Evolutionary conservation across 2,113 vertebrate species (phyloP).

Genomic region (Lophochroa leadbeateri): DNA sequence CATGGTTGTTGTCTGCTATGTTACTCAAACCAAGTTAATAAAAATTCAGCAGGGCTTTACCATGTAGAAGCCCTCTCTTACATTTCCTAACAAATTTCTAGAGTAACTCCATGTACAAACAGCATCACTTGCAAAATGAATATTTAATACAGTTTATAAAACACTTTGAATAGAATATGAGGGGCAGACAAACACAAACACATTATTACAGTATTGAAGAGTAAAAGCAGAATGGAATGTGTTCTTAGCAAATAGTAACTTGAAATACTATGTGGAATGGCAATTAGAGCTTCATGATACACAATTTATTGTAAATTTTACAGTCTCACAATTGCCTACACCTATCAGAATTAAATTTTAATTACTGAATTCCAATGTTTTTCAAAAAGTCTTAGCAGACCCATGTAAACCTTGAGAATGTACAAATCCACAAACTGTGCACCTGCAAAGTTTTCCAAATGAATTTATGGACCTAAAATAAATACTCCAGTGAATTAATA

Average conservation of each 20-base stretch:
- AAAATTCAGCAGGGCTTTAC: not conserved
- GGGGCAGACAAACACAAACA: not conserved
- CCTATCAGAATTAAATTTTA: not conserved
- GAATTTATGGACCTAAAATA: not conserved
- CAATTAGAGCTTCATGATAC: not conserved
- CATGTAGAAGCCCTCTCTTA: not conserved
- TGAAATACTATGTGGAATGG: not conserved
- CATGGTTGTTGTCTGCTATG: not conserved
- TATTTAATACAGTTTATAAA: not conserved
- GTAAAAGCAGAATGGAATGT: not conserved
- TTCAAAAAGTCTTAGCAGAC: not conserved
- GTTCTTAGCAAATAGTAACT: not conserved
- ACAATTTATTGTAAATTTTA: not conserved
- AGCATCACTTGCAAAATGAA: not conserved
- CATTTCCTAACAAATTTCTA: not conserved
- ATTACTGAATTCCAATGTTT: not conserved
- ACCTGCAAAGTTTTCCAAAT: not conserved
- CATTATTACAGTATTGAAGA: not conserved
- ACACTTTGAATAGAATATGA: not conserved
- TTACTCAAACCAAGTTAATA: not conserved
- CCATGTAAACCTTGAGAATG: not conserved
- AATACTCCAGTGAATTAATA: not conserved
- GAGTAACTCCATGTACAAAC: not conserved
- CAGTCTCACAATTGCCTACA: not conserved
- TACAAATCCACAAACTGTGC: not conserved